These are phyloP conservation scores for Aethes cnicana DNA, from an alignment of 2,888 invertebrate genomes.

Conservation along the genomic window DNA sequence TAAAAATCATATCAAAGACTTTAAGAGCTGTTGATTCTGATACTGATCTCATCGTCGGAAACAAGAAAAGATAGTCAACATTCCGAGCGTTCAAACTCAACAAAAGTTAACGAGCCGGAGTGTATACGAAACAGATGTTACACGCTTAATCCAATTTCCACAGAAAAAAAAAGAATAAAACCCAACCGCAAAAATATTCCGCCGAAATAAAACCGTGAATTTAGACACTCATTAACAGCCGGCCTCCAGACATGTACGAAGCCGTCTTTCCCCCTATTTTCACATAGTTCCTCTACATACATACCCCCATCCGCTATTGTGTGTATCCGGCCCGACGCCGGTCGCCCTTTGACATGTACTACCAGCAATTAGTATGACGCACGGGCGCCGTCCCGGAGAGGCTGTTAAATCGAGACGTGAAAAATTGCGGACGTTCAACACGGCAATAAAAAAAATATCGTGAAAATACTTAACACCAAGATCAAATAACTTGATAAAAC, in stretches of 20 bases:
- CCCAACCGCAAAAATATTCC: slow-evolving; percentile 1
- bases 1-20: no score
- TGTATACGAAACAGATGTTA: neutral
- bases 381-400: slow-evolving; percentile 43
- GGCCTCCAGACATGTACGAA: slow-evolving; percentile 64
- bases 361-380: slow-evolving; percentile 78
- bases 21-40: no score
- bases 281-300: slow-evolving; percentile 60
- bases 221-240: slow-evolving; percentile 56
- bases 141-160: slow-evolving; percentile 16
- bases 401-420: slow-evolving; percentile 17
- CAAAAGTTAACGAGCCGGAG: no score
- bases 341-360: slow-evolving; percentile 80
- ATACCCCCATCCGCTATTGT: slow-evolving; percentile 76
- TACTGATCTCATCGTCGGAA: no score
- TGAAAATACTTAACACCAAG: neutral
- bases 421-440: neutral
- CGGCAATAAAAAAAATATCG: neutral
- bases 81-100: no score
- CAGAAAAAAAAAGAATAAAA: no score
- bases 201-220: slow-evolving; percentile 15
- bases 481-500: no score
- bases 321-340: slow-evolving; percentile 79
- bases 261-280: slow-evolving; percentile 64
- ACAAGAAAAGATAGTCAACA: no score